Conservation (phyloP, 2,888 invertebrate species). For the Drosophila merina region DNA sequence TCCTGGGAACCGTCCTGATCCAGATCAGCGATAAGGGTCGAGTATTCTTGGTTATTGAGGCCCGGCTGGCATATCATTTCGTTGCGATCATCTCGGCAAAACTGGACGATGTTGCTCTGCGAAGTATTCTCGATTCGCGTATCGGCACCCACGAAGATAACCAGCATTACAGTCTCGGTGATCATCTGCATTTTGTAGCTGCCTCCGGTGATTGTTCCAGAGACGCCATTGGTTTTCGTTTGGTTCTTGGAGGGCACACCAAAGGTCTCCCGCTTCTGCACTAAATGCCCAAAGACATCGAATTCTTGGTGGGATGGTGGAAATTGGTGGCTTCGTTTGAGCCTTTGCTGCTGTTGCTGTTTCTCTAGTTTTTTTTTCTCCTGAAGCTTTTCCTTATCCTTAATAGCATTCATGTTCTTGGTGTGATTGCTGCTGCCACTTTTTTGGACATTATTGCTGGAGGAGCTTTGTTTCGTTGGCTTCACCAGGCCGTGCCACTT, state of each 20-base stretch:
- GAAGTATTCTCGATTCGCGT: conserved; percentile 91
- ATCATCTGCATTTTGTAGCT: conserved; percentile 85
- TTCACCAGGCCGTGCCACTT: conserved; percentile 86
- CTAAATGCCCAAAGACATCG: conserved; percentile 77
- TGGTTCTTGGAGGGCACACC: conserved; percentile 70
- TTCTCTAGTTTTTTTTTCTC: conserved; percentile 25
- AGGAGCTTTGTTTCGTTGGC: conserved; percentile 17
- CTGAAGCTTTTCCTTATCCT: conserved; percentile 53
- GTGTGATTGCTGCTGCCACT: conserved; percentile 44
- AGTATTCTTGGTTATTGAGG: conserved; percentile 89
- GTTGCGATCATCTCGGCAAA: conserved; percentile 85
- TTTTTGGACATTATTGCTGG: conserved; percentile 41
- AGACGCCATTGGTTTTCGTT: conserved; percentile 34
- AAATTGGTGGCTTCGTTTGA: conserved; percentile 58
- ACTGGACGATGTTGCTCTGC: conserved; percentile 90
- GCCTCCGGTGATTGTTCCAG: conserved; percentile 1
- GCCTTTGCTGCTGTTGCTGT: conserved; percentile 46
- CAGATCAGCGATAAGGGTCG: conserved; percentile 89
- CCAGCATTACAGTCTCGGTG: conserved; percentile 90
- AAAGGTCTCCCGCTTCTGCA: conserved; percentile 77
- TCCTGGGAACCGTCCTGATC: conserved; percentile 91
- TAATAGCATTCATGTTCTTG: conserved; percentile 58
- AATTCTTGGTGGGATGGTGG: conserved; percentile 68
- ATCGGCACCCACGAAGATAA: conserved; percentile 90
- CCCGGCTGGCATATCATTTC: conserved; percentile 89